phyloP scores from a whole-genome alignment of 2,113 vertebrate species.

The Vidua chalybeata region DNA sequence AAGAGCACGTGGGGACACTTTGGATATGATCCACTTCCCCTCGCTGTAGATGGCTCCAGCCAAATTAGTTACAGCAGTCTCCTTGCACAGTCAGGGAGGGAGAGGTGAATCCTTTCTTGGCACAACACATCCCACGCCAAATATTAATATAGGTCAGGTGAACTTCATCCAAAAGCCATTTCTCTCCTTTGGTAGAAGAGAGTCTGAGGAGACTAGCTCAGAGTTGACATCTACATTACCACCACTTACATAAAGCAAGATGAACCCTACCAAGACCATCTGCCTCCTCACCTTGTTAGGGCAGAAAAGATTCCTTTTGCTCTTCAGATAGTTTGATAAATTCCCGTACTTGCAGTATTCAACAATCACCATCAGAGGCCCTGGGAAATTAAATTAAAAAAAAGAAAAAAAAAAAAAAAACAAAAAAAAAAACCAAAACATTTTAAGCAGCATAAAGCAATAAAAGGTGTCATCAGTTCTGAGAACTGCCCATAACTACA shows the following conservation, averaged over 20 bases:
- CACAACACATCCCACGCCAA: not conserved
- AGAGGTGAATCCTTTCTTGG: not conserved
- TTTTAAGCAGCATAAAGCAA: not conserved
- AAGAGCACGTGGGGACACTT: not conserved
- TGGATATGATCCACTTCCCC: not conserved
- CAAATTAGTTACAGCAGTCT: not conserved
- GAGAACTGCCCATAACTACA: not conserved
- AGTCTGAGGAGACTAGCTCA: not conserved
- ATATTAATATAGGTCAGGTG: not conserved
- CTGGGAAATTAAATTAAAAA: conserved; percentile 59
- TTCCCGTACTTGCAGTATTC: conserved; percentile 94
- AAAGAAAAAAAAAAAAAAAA: too few relatives aligned
- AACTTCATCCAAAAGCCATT: not conserved
- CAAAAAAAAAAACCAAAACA: not conserved
- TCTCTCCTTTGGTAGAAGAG: not conserved
- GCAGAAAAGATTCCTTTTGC: conserved; percentile 87
- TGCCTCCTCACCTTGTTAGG: conserved; percentile 78
- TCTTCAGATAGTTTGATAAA: conserved; percentile 91
- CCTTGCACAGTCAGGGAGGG: not conserved
- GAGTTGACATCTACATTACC: not conserved
- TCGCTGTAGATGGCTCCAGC: not conserved
- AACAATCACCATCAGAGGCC: conserved; percentile 95
- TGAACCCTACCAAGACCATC: not conserved
- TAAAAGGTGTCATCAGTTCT: not conserved
- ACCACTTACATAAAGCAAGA: fast-evolving